phyloP scores from a whole-genome alignment of 92 coral and sea anemone species.

The Parazoanthus swiftii region DNA sequence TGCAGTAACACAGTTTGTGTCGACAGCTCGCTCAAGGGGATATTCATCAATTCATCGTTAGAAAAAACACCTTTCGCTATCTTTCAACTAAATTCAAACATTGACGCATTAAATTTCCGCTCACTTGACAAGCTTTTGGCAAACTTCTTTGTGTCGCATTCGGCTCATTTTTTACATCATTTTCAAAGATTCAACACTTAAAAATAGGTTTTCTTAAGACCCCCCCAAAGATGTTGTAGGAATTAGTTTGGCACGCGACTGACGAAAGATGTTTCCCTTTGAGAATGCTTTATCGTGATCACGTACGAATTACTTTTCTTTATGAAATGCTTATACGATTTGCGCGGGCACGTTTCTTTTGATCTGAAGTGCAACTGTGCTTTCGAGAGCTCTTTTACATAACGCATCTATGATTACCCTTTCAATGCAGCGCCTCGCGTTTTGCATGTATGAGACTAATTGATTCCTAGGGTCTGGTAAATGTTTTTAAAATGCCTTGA shows the following conservation, averaged over 20 bases:
- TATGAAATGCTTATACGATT: neutral
- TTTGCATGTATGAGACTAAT: slow-evolving; percentile 46
- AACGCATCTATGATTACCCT: slow-evolving; percentile 19
- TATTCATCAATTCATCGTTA: slow-evolving; percentile 15
- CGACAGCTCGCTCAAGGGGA: slow-evolving; percentile 30
- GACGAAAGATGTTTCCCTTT: slow-evolving; percentile 16
- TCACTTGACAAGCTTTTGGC: slow-evolving; percentile 35
- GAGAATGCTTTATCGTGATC: neutral
- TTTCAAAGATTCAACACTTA: slow-evolving; percentile 23
- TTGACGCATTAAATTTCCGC: slow-evolving; percentile 38
- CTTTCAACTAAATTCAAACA: slow-evolving; percentile 38
- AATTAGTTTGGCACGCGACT: slow-evolving; percentile 40
- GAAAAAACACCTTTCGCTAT: slow-evolving; percentile 12
- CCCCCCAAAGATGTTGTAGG: slow-evolving; percentile 39
- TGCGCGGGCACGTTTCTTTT: neutral
- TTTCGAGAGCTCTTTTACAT: slow-evolving; percentile 6
- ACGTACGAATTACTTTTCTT: slow-evolving; percentile 6
- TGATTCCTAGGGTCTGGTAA: slow-evolving; percentile 46
- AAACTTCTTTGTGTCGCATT: slow-evolving; percentile 22
- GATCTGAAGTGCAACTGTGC: neutral
- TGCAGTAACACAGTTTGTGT: neutral
- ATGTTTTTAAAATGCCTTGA: slow-evolving; percentile 42
- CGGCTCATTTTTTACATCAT: slow-evolving; percentile 41
- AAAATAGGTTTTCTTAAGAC: slow-evolving; percentile 33
- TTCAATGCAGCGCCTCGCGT: neutral